Conservation (phyloP, 2,113 vertebrate species). For the Engystomops pustulosus region DNA sequence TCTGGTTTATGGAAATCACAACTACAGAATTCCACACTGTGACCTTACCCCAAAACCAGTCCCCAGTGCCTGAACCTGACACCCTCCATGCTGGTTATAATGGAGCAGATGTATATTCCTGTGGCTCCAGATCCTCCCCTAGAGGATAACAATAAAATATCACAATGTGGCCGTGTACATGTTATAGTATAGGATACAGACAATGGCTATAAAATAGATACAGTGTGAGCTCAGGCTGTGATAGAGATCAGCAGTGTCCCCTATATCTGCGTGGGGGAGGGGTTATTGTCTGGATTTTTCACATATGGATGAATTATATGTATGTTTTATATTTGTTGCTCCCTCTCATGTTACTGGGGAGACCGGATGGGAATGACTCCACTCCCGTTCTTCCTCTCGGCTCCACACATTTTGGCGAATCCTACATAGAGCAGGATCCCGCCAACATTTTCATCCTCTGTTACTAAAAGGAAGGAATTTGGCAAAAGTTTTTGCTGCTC, state of each 20-base stretch:
- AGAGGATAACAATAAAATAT: not conserved
- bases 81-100: not conserved
- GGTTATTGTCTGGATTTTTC: not conserved
- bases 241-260: not conserved
- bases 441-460: constrained; percentile 24
- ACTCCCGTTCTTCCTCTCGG: constrained; percentile 14
- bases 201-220: not conserved
- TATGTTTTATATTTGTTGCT: not conserved
- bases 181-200: not conserved
- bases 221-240: not conserved
- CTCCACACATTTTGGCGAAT: constrained; percentile 4
- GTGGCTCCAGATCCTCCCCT: not conserved
- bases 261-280: not conserved
- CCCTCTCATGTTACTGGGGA: not conserved
- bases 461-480: constrained; percentile 25
- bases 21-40: no score
- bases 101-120: not conserved
- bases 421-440: not conserved
- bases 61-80: not conserved
- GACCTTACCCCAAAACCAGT: not conserved
- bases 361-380: not conserved
- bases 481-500: not conserved
- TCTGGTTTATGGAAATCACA: not conserved
- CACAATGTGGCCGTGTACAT: not conserved
- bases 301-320: not conserved